Evolutionary conservation across 2,888 invertebrate genomes (phyloP).

Genomic region (Scrobipalpa atriplicella): DNA sequence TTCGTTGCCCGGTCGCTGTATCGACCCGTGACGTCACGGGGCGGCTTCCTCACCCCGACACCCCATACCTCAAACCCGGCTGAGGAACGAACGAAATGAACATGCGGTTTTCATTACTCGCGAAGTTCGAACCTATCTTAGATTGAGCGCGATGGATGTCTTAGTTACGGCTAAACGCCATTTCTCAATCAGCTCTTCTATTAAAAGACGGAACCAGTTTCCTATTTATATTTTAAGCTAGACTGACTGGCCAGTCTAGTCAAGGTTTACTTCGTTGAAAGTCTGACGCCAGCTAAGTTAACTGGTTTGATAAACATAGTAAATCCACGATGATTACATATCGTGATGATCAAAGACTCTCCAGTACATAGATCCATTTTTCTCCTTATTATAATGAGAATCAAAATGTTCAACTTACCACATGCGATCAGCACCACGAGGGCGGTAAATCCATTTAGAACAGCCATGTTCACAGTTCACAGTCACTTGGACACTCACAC

Average conservation of each 20-base stretch:
- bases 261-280: slow-evolving; percentile 24
- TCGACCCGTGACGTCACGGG: slow-evolving; percentile 58
- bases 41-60: slow-evolving; percentile 33
- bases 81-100: slow-evolving; percentile 6
- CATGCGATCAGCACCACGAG: slow-evolving; percentile 73
- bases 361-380: not conserved
- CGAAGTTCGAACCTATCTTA: not conserved
- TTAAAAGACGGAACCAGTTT: slow-evolving; percentile 27
- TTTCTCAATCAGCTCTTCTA: not conserved
- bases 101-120: slow-evolving; percentile 18
- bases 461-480: slow-evolving; percentile 57
- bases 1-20: slow-evolving; percentile 60
- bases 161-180: not conserved
- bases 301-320: slow-evolving; percentile 1
- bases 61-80: not conserved
- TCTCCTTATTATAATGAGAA: not conserved
- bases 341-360: not conserved
- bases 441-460: slow-evolving; percentile 61
- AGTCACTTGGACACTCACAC: slow-evolving; percentile 70
- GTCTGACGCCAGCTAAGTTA: not conserved
- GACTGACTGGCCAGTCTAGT: slow-evolving; percentile 17
- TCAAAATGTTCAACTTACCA: slow-evolving; percentile 54
- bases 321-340: not conserved
- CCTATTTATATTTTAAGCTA: slow-evolving; percentile 21
- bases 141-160: not conserved